Evolutionary conservation across 2,113 vertebrate species (phyloP), one percentile per base, ranked within the genome.

Genomic region (Anhinga anhinga): DNA sequence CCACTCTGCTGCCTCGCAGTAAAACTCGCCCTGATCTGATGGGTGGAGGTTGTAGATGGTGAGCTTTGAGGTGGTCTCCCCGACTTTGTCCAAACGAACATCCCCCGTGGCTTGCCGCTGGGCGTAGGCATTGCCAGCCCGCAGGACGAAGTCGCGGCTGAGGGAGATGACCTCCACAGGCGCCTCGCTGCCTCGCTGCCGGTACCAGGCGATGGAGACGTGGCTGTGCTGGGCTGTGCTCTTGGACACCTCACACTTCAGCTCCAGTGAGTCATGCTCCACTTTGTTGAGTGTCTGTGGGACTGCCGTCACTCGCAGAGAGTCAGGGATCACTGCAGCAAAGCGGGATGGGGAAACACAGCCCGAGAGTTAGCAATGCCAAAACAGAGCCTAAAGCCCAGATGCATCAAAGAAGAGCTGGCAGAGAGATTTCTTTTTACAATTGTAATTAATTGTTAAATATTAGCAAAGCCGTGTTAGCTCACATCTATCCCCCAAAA

Each of bases 1-100:
- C 99, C 99, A 99, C 96, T 99, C 99, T 0, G 99, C 98, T 0
- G 99, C 99, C 97, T 99, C 99, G 2, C 99, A 99, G 98, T 99
- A 99, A 45, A 99, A 98, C 95, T 99, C 98, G 49, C 99, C 99
- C 96, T 99, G 99, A 98, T 99, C 99, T 0, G 98, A 97, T 0
- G 99, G 99, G 98, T 99, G 99, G 67, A 99, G 98, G 97, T 98
- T 99, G 97, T 99, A 99, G 96, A 99, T 97, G 95, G 99, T 99
- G 79, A 99, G 98, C 47, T 98, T 98, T 96, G 99, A 99, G 72
- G 98, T 97, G 25, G 98, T 98, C 62, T 98, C 98, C 52, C 99
- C 99, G 10, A 99, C 98, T 95, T 99, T 99, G 97, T 99, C 99
- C 97, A 99, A 92, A 71, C 99, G 98, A 32, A 99, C 96, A 20